Evolutionary conservation across 2,888 invertebrate species (phyloP), one percentile per base, ranked within the genome.

Genomic region (Agrotis exclamationis): DNA sequence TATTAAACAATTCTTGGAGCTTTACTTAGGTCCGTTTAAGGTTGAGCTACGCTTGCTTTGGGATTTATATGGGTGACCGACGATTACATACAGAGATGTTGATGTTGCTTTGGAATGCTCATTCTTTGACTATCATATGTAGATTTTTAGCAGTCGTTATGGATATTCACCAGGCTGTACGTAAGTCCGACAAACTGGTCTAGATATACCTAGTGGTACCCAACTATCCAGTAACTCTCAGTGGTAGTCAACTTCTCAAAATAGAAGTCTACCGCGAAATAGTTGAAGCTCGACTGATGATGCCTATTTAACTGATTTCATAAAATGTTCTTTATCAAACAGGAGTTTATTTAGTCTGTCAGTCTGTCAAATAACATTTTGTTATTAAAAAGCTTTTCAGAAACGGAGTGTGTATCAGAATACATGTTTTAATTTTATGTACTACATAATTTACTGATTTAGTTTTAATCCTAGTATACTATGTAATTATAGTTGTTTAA

Each of bases 401-500:
- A 13, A 48, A 22, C 1, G 16, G 24, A 7, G 11, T 67, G 24
- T 51, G 28, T 45, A 2, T 24, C n/a, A 56, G 39, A 67, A 67
- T 24, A 7, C 6, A 18, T 50, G 18, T 4, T 47, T 54, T 47
- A 54, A 60, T 44, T 74, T 58, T 54, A 48, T 74, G 20, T 70
- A 47, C 33, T 48, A 47, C 44, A 54, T 68, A 44, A 69, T 51
- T 39, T 54, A 79, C 44, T 18, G 11, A 22, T 63, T 60, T 56
- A 64, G 51, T 57, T 64, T 24, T 54, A 53, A 63, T 62, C 13
- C 11, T 62, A 51, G 20, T 53, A 24, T n/a, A 45, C 75, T 63
- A 47, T 80, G 51, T 77, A 68, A 63, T 24, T 57, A 57, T 56
- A 63, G 7, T 14, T 68, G 66, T 74, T 79, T 51, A 63, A 47